Base-by-base conservation (phyloP, 2,888 invertebrate genomes). In the Orthosia gothica region DNA sequence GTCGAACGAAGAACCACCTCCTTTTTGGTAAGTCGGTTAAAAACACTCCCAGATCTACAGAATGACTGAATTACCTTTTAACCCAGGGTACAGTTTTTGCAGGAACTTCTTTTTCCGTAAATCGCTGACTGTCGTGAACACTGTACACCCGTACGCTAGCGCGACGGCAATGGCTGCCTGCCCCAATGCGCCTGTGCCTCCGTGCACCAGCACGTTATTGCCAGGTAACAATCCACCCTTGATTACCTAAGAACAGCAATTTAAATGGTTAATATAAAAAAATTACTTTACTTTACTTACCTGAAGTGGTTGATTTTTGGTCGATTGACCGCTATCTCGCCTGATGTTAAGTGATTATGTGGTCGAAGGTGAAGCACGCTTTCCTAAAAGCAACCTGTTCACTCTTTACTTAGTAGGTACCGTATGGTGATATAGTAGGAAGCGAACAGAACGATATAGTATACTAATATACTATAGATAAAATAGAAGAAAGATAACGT, bases 81-180 rank as follows among this genome's bases (percentile, higher is more conserved):
- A 69, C 32, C 86, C 81, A 0, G 91, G 92, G 72, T 88, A 92
- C 23, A 92, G 18, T 76, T 85, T 90, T 2, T 54, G 66, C 11
- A 93, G 69, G 69, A 92, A 91, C 0, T 72, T 58, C 64, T 90
- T 92, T 79, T 92, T 92, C 9, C 67, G 65, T 0, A 76, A n/a
- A 54, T 89, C 87, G 26, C 91, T 85, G 40, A 93, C 93, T 4
- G 93, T 92, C 2, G 91, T 82, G 55, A 92, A 93, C 0, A 93
- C 91, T 64, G 82, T 57, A 40, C 86, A 90, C 3, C 75, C 77
- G 12, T 78, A 16, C 1, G 81, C 88, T 9, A 92, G 78, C 0
- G 88, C 89, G 5, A 92, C 67, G 5, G 87, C 81, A 9, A 92
- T 89, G 0, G 79, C 82, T 0, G 92, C 92, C 67, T 92, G 92